phyloP scores from a whole-genome alignment of 2,888 invertebrate species.

The Ethmia dodecea region DNA sequence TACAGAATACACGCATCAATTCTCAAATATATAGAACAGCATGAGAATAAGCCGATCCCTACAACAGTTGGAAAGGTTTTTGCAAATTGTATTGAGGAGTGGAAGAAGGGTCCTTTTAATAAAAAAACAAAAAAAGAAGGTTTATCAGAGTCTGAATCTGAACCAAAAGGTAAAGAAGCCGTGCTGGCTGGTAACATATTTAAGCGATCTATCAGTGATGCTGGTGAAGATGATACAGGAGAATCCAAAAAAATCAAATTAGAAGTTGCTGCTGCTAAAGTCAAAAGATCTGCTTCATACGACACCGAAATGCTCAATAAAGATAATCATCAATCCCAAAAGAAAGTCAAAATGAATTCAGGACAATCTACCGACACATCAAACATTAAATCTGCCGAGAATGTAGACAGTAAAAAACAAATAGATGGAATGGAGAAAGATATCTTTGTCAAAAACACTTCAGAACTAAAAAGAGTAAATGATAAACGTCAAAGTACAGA shows the following conservation, averaged over 20 bases:
- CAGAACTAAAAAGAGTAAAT: constrained; percentile 7
- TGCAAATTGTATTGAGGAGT: constrained; percentile 73
- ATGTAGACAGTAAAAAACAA: constrained; percentile 10
- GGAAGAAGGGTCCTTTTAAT: constrained; percentile 60
- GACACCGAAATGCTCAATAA: constrained; percentile 55
- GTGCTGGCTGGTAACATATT: constrained; percentile 66
- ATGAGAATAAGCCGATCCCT: constrained; percentile 82
- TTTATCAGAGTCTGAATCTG: constrained; percentile 32
- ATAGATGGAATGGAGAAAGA: background rate
- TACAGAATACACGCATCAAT: constrained; percentile 93
- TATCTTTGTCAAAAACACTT: too few relatives aligned
- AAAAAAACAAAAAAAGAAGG: constrained; percentile 52
- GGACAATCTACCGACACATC: background rate
- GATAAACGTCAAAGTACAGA: constrained; percentile 23
- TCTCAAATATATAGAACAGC: constrained; percentile 88
- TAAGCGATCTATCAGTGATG: constrained; percentile 67
- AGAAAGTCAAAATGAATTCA: background rate
- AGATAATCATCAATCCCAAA: constrained; percentile 19
- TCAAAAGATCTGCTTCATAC: constrained; percentile 63
- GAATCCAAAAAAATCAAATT: constrained; percentile 59
- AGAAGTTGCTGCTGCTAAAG: constrained; percentile 65
- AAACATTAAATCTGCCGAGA: background rate
- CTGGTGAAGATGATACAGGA: constrained; percentile 59
- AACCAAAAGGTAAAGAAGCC: constrained; percentile 40
- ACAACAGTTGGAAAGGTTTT: constrained; percentile 79